Evolutionary conservation across 2,888 invertebrate genomes (phyloP).

Genomic region (Dorcus parallelipipedus): DNA sequence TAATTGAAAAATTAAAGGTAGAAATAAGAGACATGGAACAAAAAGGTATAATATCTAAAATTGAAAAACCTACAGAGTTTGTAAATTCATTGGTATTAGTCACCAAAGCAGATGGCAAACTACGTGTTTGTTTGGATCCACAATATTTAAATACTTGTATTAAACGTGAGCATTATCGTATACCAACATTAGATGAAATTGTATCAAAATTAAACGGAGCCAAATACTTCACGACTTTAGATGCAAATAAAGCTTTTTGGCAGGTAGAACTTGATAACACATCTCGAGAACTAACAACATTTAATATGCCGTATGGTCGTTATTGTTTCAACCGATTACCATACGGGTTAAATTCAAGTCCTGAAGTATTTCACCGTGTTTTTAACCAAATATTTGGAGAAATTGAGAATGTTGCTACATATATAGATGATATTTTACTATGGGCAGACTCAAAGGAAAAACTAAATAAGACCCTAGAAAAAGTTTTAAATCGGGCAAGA

Average conservation of each 20-base stretch:
- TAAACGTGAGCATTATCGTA: neutral
- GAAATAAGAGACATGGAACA: too few relatives aligned
- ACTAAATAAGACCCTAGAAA: constrained; percentile 22
- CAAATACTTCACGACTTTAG: neutral
- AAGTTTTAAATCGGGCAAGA: constrained; percentile 20
- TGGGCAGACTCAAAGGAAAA: constrained; percentile 21
- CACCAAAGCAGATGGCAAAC: too few relatives aligned
- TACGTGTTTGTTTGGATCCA: too few relatives aligned
- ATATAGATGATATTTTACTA: constrained; percentile 32
- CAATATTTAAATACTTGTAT: neutral
- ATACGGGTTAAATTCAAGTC: constrained; percentile 21
- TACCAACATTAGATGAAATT: neutral
- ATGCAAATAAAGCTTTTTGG: neutral
- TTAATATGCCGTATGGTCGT: constrained; percentile 10
- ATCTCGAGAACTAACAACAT: constrained; percentile 1
- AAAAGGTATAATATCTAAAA: too few relatives aligned
- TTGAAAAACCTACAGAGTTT: too few relatives aligned
- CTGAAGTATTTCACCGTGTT: constrained; percentile 26
- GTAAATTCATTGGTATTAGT: too few relatives aligned
- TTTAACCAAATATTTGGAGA: constrained; percentile 24
- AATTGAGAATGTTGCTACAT: constrained; percentile 25
- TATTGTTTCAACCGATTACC: constrained; percentile 10
- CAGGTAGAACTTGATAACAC: neutral
- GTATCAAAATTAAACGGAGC: neutral
- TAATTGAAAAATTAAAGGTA: too few relatives aligned